These are phyloP conservation scores for Drosophila lacteicornis DNA, from an alignment of 1,140 invertebrate species.

Conservation along the genomic window DNA sequence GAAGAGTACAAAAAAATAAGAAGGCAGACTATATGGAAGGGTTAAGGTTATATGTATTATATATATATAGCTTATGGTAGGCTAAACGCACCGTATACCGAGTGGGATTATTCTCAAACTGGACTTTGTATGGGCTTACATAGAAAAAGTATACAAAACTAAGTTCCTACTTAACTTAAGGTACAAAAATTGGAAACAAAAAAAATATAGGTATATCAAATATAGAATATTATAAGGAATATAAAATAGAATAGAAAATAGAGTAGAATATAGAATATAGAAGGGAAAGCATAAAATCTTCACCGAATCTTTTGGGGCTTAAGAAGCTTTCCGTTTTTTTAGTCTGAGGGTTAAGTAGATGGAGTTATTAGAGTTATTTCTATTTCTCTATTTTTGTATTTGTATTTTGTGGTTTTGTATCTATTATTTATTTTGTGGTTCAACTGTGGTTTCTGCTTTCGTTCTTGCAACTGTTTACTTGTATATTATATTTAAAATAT, in stretches of 20 bases:
- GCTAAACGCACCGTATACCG: slow-evolving; percentile 19
- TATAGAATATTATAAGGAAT: neutral
- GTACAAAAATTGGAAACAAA: slow-evolving; percentile 16
- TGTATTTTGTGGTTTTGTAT: neutral
- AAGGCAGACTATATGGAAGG: slow-evolving; percentile 24
- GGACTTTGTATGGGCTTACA: slow-evolving; percentile 28
- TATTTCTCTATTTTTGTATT: neutral
- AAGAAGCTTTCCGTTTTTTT: slow-evolving; percentile 1
- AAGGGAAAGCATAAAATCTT: slow-evolving; percentile 2
- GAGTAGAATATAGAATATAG: slow-evolving; percentile 1
- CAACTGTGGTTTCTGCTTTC: slow-evolving; percentile 18
- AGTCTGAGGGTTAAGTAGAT: slow-evolving; percentile 40
- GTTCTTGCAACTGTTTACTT: slow-evolving; percentile 21
- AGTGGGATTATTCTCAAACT: slow-evolving; percentile 27
- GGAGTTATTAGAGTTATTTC: slow-evolving; percentile 6
- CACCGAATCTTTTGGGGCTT: slow-evolving; percentile 12
- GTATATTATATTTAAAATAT: slow-evolving; percentile 41
- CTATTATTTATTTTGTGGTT: slow-evolving; percentile 29
- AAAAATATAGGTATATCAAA: slow-evolving; percentile 1
- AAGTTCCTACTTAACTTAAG: slow-evolving; percentile 32
- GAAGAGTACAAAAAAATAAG: slow-evolving; percentile 1
- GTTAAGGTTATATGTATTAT: slow-evolving; percentile 2
- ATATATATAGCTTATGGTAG: slow-evolving; percentile 7
- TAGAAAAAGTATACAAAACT: slow-evolving; percentile 47
- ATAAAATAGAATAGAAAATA: neutral